A percentile compares a stretch with the other conserved stretches of the same genome.
phyloP scores from a whole-genome alignment of 2,113 vertebrate genomes.

The Hypanus sabinus region DNA sequence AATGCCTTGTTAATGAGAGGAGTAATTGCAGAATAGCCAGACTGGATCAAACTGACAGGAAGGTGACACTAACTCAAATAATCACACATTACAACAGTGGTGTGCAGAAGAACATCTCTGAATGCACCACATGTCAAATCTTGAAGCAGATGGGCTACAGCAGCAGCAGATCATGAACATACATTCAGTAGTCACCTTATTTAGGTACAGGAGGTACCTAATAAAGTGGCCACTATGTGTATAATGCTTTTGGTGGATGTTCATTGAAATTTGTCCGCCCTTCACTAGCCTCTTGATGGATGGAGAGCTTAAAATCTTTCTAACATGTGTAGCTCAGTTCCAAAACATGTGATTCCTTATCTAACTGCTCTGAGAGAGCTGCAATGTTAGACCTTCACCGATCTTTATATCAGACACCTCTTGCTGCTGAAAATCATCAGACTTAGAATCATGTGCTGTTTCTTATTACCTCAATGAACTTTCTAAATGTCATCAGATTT shows the following conservation, averaged over 20 bases:
- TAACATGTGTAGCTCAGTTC: neutral
- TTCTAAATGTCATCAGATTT: neutral
- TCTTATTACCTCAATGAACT: neutral
- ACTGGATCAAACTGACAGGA: too few relatives aligned
- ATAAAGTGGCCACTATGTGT: too few relatives aligned
- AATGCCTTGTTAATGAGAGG: too few relatives aligned
- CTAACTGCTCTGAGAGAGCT: neutral
- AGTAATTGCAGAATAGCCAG: too few relatives aligned
- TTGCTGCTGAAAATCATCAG: neutral
- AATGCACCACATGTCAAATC: too few relatives aligned
- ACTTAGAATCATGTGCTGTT: neutral
- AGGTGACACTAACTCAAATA: too few relatives aligned
- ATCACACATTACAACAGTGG: too few relatives aligned
- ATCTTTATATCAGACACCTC: neutral
- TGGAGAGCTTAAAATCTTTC: neutral
- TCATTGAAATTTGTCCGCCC: neutral
- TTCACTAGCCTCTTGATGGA: neutral
- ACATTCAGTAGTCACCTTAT: too few relatives aligned
- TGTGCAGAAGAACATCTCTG: too few relatives aligned
- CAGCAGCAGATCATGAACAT: too few relatives aligned
- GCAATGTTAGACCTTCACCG: neutral
- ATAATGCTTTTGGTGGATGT: neutral
- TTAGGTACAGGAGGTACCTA: too few relatives aligned
- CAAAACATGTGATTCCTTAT: neutral
- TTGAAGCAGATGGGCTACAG: too few relatives aligned